These are phyloP conservation scores for Subanguina moxae DNA, from an alignment of 1,140 invertebrate genomes.

Conservation along the genomic window DNA sequence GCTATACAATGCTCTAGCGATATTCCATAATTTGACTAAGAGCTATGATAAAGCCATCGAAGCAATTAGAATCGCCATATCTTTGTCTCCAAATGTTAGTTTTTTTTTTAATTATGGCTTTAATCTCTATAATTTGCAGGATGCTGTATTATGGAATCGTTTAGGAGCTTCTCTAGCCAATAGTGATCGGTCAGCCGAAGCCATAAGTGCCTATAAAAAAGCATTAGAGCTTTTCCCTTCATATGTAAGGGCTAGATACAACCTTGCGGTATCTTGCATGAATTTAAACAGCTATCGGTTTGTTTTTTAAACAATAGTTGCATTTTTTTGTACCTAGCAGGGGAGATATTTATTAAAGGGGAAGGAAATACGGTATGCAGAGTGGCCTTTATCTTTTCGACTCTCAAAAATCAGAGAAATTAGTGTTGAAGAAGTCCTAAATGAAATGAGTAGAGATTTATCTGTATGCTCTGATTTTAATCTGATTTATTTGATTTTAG, in stretches of 20 bases:
- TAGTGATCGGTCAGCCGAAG: slow-evolving; percentile 85
- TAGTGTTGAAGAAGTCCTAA: background rate
- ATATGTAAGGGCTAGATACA: slow-evolving; percentile 91
- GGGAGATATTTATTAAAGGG: no score
- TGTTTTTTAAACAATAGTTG: no score
- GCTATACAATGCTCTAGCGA: slow-evolving; percentile 89
- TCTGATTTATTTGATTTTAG: slow-evolving; percentile 61
- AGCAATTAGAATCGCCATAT: slow-evolving; percentile 84
- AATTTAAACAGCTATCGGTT: slow-evolving; percentile 87
- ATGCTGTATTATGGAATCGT: slow-evolving; percentile 92
- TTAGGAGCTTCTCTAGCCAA: slow-evolving; percentile 94
- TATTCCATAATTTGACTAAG: slow-evolving; percentile 86
- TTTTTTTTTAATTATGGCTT: slow-evolving; percentile 29
- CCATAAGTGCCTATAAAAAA: slow-evolving; percentile 82
- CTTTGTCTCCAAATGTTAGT: slow-evolving; percentile 71
- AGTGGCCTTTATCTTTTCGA: slow-evolving; percentile 11
- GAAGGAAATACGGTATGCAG: no score
- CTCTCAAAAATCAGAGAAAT: background rate
- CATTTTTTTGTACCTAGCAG: no score
- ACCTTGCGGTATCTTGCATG: slow-evolving; percentile 94
- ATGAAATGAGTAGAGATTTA: no score
- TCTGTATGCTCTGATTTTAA: slow-evolving; percentile 1
- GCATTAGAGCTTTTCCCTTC: slow-evolving; percentile 86
- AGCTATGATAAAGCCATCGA: slow-evolving; percentile 94
- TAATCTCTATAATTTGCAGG: slow-evolving; percentile 62